Conservation (phyloP, 1,140 invertebrate genomes). For the Calliphora vicina region DNA sequence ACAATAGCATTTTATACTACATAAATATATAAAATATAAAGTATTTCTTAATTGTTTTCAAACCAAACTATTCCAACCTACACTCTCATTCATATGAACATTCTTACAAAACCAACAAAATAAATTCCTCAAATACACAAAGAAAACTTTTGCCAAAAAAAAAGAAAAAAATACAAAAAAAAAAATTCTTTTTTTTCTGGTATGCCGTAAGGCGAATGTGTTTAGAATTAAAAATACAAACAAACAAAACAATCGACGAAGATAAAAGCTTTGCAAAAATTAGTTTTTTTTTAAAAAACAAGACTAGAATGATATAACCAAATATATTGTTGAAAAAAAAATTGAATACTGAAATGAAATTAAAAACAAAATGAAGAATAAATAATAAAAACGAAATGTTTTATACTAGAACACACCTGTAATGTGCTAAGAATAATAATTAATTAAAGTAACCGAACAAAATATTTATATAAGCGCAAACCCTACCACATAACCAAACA, state of each 20-base stretch:
- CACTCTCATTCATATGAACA: not conserved
- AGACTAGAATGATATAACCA: slow-evolving; percentile 16
- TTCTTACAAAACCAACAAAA: not conserved
- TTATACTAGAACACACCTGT: slow-evolving; percentile 16
- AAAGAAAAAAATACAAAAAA: not conserved
- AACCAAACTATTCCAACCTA: not conserved
- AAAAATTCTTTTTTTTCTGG: not conserved
- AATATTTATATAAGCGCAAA: not conserved
- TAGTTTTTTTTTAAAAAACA: not conserved
- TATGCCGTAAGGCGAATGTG: slow-evolving; percentile 1
- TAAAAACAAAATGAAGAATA: not conserved
- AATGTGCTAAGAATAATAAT: slow-evolving; percentile 4
- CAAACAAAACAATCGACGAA: not conserved
- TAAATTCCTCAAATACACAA: not conserved
- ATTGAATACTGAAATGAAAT: not conserved
- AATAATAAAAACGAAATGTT: not conserved
- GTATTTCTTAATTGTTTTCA: slow-evolving; percentile 1
- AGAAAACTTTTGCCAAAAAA: not conserved
- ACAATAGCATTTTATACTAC: too few species aligned
- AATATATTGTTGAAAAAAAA: not conserved
- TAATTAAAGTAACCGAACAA: not conserved
- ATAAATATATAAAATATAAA: not conserved
- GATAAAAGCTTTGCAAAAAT: not conserved
- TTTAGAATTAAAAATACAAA: not conserved
- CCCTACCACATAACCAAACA: not conserved